A percentile compares a stretch with the other conserved stretches of the same genome.
Conservation (phyloP, 2,888 invertebrate species). For the Orthonychiurus folsomi region DNA sequence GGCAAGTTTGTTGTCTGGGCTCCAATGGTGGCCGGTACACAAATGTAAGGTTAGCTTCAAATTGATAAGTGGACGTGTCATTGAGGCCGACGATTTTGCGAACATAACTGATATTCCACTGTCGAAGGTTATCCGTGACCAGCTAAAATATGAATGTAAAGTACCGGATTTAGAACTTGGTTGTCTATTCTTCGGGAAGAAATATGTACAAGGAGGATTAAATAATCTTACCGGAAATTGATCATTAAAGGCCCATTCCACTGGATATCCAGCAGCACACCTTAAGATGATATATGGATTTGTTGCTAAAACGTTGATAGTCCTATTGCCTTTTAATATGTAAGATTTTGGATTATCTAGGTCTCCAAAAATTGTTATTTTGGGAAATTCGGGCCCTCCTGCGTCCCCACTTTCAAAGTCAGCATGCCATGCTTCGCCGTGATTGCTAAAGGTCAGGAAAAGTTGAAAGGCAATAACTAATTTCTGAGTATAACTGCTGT, state of each 20-base stretch:
- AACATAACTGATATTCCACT: background rate
- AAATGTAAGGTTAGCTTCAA: background rate
- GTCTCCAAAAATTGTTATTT: too few relatives aligned
- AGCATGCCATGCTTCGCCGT: too few relatives aligned
- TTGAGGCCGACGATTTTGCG: background rate
- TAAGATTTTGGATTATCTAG: too few relatives aligned
- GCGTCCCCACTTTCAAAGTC: too few relatives aligned
- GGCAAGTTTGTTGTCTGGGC: background rate
- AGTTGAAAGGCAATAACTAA: too few relatives aligned
- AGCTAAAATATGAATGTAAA: too few relatives aligned
- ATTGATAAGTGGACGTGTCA: background rate
- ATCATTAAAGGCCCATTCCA: slow-evolving; percentile 1
- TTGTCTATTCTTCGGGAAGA: too few relatives aligned
- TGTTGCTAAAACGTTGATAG: background rate
- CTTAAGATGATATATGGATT: background rate
- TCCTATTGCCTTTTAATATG: too few relatives aligned
- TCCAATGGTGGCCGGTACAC: background rate
- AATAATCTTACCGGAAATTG: background rate
- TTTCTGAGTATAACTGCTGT: too few relatives aligned
- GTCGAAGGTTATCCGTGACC: background rate
- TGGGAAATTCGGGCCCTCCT: too few relatives aligned
- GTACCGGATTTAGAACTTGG: background rate
- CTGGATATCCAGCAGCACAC: background rate
- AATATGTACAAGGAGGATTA: too few relatives aligned
- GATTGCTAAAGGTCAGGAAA: too few relatives aligned